These are phyloP conservation scores for Ips nitidus DNA, from an alignment of 1,140 invertebrate genomes.

Conservation along the genomic window DNA sequence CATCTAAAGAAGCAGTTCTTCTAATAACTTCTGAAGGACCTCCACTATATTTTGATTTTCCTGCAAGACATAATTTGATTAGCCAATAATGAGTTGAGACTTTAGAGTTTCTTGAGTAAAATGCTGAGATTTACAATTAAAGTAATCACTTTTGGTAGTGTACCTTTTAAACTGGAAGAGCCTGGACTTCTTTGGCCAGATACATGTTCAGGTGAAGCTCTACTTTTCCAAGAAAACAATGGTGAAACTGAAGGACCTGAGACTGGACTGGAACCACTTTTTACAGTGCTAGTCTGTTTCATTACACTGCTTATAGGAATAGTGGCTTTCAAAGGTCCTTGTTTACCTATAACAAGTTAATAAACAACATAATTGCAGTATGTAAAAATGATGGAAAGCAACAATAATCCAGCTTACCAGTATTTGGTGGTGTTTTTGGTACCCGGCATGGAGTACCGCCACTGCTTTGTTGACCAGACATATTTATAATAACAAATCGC, in stretches of 20 bases:
- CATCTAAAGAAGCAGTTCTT: conserved; percentile 74
- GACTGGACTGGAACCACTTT: conserved; percentile 66
- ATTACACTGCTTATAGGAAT: conserved; percentile 71
- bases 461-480: conserved; percentile 40
- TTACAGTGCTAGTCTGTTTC: conserved; percentile 61
- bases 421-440: conserved; percentile 68
- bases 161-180: conserved; percentile 70
- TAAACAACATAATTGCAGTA: background rate
- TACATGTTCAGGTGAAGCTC: conserved; percentile 65
- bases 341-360: conserved; percentile 2
- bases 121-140: background rate
- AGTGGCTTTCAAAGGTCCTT: conserved; percentile 71
- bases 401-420: conserved; percentile 39
- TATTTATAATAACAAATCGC: conserved; percentile 31
- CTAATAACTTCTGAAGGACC: conserved; percentile 62
- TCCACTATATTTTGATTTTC: conserved; percentile 38
- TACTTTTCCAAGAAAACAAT: conserved; percentile 58
- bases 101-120: background rate
- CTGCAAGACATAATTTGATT: conserved; percentile 17
- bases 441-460: conserved; percentile 57
- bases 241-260: conserved; percentile 65
- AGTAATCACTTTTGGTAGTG: background rate
- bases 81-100: background rate
- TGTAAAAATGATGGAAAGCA: background rate
- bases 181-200: conserved; percentile 73